Evolutionary conservation across 1,140 invertebrate genomes (phyloP).

Genomic region (Charaxes varanes): DNA sequence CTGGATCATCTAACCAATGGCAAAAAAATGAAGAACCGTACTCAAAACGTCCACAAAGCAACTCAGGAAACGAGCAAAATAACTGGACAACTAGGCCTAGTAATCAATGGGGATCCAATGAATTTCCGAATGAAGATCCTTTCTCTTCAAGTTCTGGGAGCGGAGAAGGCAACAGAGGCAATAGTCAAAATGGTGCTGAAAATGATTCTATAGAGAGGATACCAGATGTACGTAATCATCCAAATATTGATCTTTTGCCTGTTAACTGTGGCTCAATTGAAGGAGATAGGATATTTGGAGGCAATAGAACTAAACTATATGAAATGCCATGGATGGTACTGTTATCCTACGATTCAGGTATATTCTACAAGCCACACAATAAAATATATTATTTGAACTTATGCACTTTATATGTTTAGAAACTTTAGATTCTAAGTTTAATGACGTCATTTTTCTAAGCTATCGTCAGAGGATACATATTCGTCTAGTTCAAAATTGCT

Average conservation of each 20-base stretch:
- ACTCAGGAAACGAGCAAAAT: too few species aligned
- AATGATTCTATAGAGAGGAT: conserved; percentile 18
- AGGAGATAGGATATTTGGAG: conserved; percentile 72
- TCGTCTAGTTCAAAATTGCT: too few species aligned
- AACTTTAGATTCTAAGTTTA: too few species aligned
- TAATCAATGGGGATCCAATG: neutral
- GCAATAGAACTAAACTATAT: conserved; percentile 74
- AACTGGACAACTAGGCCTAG: neutral
- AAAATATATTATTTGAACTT: too few species aligned
- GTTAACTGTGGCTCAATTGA: conserved; percentile 43
- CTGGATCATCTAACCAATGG: too few species aligned
- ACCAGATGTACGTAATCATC: conserved; percentile 72
- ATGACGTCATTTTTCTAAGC: too few species aligned
- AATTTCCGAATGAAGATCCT: conserved; percentile 3
- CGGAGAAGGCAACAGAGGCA: conserved; percentile 1
- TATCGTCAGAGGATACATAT: too few species aligned
- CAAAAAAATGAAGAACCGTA: too few species aligned
- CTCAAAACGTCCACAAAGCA: too few species aligned
- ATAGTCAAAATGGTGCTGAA: conserved; percentile 14
- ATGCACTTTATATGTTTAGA: too few species aligned
- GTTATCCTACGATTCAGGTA: conserved; percentile 72
- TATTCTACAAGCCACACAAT: too few species aligned
- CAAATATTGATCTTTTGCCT: conserved; percentile 72
- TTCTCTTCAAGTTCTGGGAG: too few species aligned
- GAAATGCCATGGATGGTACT: conserved; percentile 82